Evolutionary conservation across 2,888 invertebrate species (phyloP).

Genomic region (Caenorhabditis sp.): DNA sequence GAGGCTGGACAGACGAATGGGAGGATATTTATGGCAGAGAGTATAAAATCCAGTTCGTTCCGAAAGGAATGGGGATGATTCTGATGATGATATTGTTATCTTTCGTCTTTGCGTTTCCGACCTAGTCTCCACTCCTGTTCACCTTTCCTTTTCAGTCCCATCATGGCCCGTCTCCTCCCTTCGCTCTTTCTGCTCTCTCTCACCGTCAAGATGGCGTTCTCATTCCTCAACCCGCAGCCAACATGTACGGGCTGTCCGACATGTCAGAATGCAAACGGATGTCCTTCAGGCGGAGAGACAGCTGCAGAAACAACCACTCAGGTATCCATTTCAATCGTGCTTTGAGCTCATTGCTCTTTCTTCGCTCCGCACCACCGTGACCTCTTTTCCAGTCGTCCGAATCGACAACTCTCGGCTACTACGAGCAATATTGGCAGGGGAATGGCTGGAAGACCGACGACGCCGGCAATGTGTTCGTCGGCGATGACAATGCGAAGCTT

Average conservation of each 20-base stretch:
- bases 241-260: constrained; percentile 49
- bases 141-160: constrained; percentile 11
- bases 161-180: constrained; percentile 11
- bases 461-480: constrained; percentile 54
- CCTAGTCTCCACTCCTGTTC: constrained; percentile 21
- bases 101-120: constrained; percentile 23
- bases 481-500: constrained; percentile 54
- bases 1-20: neutral
- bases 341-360: constrained; percentile 30
- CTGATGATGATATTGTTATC: constrained; percentile 30
- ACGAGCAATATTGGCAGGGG: constrained; percentile 45
- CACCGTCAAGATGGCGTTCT: constrained; percentile 12
- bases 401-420: constrained; percentile 45
- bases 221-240: constrained; percentile 46
- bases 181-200: constrained; percentile 15
- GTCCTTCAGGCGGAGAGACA: constrained; percentile 35
- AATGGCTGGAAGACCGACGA: constrained; percentile 56
- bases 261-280: constrained; percentile 57
- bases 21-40: constrained; percentile 22
- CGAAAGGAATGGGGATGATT: neutral
- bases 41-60: constrained; percentile 40
- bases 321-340: constrained; percentile 36
- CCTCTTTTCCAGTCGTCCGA: constrained; percentile 35
- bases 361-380: too few species aligned
- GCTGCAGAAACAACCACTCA: constrained; percentile 33